Base-by-base conservation (phyloP, 2,888 invertebrate species). In the Papilio gigon region DNA sequence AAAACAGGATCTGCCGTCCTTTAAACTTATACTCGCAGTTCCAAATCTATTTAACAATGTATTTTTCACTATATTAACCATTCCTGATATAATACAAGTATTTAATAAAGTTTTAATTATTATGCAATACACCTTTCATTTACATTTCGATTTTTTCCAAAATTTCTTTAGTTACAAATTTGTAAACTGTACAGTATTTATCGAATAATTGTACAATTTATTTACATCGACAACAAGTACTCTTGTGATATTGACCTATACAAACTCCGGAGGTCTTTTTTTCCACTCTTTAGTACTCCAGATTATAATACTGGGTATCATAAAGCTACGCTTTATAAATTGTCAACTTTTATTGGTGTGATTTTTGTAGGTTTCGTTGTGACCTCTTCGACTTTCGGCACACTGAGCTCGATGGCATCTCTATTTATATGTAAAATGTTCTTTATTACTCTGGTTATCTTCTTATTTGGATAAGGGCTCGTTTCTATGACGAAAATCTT, bases 361-460 rank as follows among this genome's bases (percentile, higher is more conserved):
- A 89, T 78, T 82, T 84, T 92, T 0, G 90, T 92, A 0, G 89
- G 90, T 58, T 89, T 92, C 0, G 85, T 82, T 0, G 89, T 88
- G 0, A 80, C 73, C 72, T 92, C 92, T 17, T 91, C 90, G 0
- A 78, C 77, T 74, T 84, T 90, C 0, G 78, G 79, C 0, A 84
- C 71, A 66, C 87, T 90, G 5, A 91, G 78, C 65, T 90, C 89
- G 1, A 90, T 44, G 0, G 85, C 83, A 11, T 89, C 89, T 61
- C 84, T 88, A 60, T 92, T 86, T 14, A 90, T 89, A 30, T 89
- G 88, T 0, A 92, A 77, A 47, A 91, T 81, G 33, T 88, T 86
- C 71, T 87, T 89, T 35, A 92, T 78, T 0, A 84, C 81, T 17
- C 80, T 79, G 0, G 84, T 78, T 1, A 91, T 60, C 56, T 83